These are phyloP conservation scores for Rafetus swinhoei DNA, from an alignment of 2,113 vertebrate genomes.

Conservation along the genomic window DNA sequence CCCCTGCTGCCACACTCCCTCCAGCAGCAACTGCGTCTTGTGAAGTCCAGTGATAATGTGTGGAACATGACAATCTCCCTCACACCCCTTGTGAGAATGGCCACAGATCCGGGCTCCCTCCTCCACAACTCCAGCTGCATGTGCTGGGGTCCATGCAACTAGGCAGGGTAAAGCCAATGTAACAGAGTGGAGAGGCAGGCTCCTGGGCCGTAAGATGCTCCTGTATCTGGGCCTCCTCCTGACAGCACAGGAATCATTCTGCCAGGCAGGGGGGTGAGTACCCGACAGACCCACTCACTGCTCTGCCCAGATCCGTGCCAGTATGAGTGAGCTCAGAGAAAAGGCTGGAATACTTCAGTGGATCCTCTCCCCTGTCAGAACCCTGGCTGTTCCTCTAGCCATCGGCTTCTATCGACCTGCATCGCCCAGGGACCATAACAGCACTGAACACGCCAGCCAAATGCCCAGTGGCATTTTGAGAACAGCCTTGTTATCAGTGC, in stretches of 20 bases:
- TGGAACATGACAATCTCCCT: neutral
- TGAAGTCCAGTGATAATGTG: neutral
- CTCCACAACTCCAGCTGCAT: neutral
- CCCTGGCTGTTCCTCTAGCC: neutral
- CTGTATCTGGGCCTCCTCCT: neutral
- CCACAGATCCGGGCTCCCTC: neutral
- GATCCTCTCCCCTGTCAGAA: neutral
- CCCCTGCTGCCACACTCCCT: neutral
- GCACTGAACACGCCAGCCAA: neutral
- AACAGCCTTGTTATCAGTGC: neutral
- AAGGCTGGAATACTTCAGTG: neutral
- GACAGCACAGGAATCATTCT: neutral
- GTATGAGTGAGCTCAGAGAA: neutral
- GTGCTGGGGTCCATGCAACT: neutral
- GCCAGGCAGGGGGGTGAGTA: neutral
- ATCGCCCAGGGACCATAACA: neutral
- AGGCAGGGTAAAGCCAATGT: neutral
- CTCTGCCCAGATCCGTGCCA: neutral
- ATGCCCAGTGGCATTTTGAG: neutral
- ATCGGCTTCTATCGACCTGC: slow-evolving; percentile 9
- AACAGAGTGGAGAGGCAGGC: neutral
- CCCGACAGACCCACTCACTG: neutral
- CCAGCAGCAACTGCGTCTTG: neutral
- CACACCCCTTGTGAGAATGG: neutral
- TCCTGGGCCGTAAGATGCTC: neutral